Evolutionary conservation across 2,113 vertebrate species (phyloP), one percentile per base, ranked within the genome.

Genomic region (Chinchilla lanigera): DNA sequence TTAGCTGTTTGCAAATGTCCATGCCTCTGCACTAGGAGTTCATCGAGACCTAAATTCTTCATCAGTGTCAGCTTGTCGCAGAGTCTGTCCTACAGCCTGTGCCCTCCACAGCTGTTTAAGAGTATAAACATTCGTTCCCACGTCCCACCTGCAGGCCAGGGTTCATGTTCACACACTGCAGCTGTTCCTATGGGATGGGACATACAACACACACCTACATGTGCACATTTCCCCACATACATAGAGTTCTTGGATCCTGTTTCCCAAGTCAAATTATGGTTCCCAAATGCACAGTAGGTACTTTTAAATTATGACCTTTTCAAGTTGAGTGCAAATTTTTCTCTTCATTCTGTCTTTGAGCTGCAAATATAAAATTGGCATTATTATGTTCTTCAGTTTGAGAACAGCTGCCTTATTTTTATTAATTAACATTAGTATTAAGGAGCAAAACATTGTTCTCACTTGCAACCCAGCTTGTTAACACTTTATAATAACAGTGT

Each of bases 351-450:
- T 80, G 77, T 12, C 28, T 77, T 89, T 50, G 71, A 75, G n/a
- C 33, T 95, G 41, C 89, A 92, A 92, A 86, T 89, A 93, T 24
- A 97, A 92, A 94, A 44, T 30, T 90, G 56, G 33, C 28, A 89
- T 97, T 96, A 77, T 95, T 85, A 92, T 75, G 1, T 90, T 97
- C 93, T 65, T 83, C 33, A 91, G 22, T 26, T 96, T 97, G 54
- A 92, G 20, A 96, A 86, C 28, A 35, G 16, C 97, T 94, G 69
- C 63, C 44, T 61, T 90, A n/a, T 96, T 44, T 69, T 56, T 60
- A 41, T 54, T 96, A 83, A 78, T 97, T 95, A 90, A 58, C 95
- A 65, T 84, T 92, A 52, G 67, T 92, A 20, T 82, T 82, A 69
- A 92, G 93, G 12, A 91, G 41, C 41, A 90, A 58, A 85, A 54